Evolutionary conservation across 2,888 invertebrate species (phyloP).

Genomic region (Cantharis rustica): DNA sequence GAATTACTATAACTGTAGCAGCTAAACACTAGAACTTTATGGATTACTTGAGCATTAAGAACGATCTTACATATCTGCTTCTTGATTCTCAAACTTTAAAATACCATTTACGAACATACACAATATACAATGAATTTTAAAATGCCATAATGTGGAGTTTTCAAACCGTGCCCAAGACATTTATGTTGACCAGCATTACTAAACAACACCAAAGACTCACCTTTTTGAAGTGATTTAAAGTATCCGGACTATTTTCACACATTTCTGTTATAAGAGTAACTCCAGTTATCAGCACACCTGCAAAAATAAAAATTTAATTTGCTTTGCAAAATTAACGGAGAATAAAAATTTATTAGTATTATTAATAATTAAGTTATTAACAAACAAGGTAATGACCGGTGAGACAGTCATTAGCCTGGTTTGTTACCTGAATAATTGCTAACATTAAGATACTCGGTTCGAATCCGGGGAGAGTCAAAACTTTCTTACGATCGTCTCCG

Average conservation of each 20-base stretch:
- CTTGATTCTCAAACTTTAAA: neutral
- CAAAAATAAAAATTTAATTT: constrained; percentile 31
- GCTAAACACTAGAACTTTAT: constrained; percentile 5
- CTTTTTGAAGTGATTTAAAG: constrained; percentile 97
- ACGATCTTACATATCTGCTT: neutral
- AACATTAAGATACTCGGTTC: too few relatives aligned
- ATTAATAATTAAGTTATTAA: too few relatives aligned
- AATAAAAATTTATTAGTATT: too few relatives aligned
- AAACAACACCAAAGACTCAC: constrained; percentile 63
- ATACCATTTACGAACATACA: neutral
- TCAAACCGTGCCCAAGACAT: neutral
- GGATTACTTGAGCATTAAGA: neutral
- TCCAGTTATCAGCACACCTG: constrained; percentile 95
- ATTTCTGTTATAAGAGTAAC: constrained; percentile 98
- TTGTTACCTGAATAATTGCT: too few relatives aligned
- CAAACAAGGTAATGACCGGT: too few relatives aligned
- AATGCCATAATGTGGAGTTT: neutral
- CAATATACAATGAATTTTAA: neutral
- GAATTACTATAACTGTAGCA: constrained; percentile 4
- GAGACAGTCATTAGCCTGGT: too few relatives aligned
- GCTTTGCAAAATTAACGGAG: too few relatives aligned
- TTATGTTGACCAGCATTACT: neutral
- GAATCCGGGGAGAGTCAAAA: too few relatives aligned
- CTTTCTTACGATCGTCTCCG: too few relatives aligned
- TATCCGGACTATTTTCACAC: constrained; percentile 98